These are phyloP conservation scores for Gymnodraco acuticeps DNA, from an alignment of 2,797 vertebrate species.

Conservation along the genomic window DNA sequence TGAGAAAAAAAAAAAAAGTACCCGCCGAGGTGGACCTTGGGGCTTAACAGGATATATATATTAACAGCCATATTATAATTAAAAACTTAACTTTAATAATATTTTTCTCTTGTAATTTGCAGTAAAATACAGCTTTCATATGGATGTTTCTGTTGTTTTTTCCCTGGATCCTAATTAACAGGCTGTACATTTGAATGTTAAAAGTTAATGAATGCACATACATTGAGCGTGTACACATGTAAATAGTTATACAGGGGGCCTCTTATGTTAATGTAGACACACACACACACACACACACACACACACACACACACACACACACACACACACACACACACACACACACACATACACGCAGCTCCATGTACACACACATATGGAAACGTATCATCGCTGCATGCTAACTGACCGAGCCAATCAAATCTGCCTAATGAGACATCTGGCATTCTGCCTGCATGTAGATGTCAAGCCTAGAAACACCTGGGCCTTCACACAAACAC, in stretches of 20 bases:
- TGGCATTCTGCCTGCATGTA: slow-evolving; percentile 81
- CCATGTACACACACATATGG: slow-evolving; percentile 73
- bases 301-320: slow-evolving; percentile 12
- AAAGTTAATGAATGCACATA: slow-evolving; percentile 66
- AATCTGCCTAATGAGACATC: slow-evolving; percentile 85
- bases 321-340: slow-evolving; percentile 57
- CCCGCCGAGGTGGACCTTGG: too few relatives aligned
- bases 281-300: slow-evolving; percentile 41
- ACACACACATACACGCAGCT: slow-evolving; percentile 30
- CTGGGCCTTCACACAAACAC: slow-evolving; percentile 64
- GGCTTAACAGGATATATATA: too few relatives aligned
- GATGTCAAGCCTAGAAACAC: slow-evolving; percentile 80
- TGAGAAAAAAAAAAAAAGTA: too few relatives aligned
- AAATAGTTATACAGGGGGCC: slow-evolving; percentile 70
- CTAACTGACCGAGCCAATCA: slow-evolving; percentile 80
- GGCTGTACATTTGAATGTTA: slow-evolving; percentile 15
- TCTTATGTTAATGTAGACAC: slow-evolving; percentile 72
- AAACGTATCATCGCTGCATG: slow-evolving; percentile 74
- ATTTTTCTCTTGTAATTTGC: neutral
- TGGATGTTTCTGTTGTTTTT: too few relatives aligned
- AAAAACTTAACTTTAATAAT: neutral
- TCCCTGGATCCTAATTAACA: slow-evolving; percentile 6
- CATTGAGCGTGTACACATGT: slow-evolving; percentile 64
- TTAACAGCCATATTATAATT: neutral
- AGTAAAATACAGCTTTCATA: neutral